Base-by-base conservation (phyloP, 2,113 vertebrate genomes). In the Ivindomyrus marchei region DNA sequence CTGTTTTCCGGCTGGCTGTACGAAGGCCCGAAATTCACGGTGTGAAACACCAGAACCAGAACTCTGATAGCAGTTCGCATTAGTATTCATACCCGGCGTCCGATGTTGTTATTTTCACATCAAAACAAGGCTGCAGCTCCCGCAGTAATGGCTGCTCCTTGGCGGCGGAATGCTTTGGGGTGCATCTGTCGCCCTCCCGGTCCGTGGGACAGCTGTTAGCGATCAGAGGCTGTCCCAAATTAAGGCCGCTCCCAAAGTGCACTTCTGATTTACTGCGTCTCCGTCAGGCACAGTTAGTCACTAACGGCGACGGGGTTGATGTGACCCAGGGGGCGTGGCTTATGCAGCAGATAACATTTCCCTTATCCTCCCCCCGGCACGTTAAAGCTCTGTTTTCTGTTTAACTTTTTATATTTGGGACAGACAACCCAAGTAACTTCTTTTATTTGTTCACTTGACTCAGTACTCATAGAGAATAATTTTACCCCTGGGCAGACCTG, bases 281-380 rank as follows among this genome's bases (percentile, higher is more conserved):
- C 91, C 91, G 91, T 53, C 83, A 93, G 70, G 91, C 94, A 90
- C 94, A 95, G 95, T 96, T 94, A 93, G 36, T 6, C 90, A 91
- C 90, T 88, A 91, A 88, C 91, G 90, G 91, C 89, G 92, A 88
- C 31, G 0, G 90, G 95, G 95, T 96, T 95, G 94, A 93, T 90
- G 93, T 96, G 96, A 96, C 96, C 95, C 92, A 94, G 93, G 90
- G 9, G 27, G 62, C 3, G 62, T 70, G 62, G n/a, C n/a, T 70
- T 70, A 70, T 36, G 49, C n/a, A 19, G 49, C 49, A 52, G 85
- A 50, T 87, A 19, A 52, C 46, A 45, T 21, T 24, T 85, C 9
- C 83, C 31, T 24, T 11, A 36, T 7, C 45, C 36, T 0, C 36
- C 36, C 36, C 80, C 80, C 15, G 19, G 15, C 9, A 47, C 7